Evolutionary conservation across 2,888 invertebrate species (phyloP), one percentile per base, ranked within the genome.

Genomic region (Diploptera punctata): DNA sequence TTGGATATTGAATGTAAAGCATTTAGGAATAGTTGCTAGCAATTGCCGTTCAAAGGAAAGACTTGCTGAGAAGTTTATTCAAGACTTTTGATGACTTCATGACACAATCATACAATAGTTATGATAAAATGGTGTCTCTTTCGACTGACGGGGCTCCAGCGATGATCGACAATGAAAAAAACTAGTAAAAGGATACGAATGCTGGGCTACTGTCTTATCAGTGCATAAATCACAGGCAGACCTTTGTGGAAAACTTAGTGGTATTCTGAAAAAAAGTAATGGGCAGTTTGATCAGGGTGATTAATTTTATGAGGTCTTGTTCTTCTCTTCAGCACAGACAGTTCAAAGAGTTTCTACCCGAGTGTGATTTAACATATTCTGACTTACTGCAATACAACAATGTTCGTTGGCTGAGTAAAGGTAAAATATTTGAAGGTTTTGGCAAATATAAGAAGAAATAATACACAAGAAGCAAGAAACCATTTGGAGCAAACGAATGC

Each of bases 311-410:
- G 43, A 57, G 43, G 33, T 61, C 60, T 18, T 33, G n/a, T 76
- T 76, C 75, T 33, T 72, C 76, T 75, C 75, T 76, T 57, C 68
- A 75, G 74, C 77, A 76, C 76, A 70, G 75, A 75, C 76, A 77
- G 68, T 49, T 68, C 49, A 68, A 68, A 26, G 52, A 68, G 54
- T 52, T 52, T 54, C 68, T 68, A 26, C n/a, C 49, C 29, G 68
- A 68, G 47, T 31, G 76, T 77, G 77, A 77, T 77, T 77, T 76
- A 72, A 77, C 75, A 73, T 76, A 79, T 78, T 77, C 77, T 77
- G 77, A 78, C 76, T 77, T 78, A 77, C 76, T 78, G 70, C 76
- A 77, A 76, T 73, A 75, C 68, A 77, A 76, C 71, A 77, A 77
- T 77, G 76, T 77, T 76, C 74, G 76, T 76, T 77, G 75, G 76